A percentile compares a stretch with the other conserved stretches of the same genome.
Conservation (phyloP, 2,797 vertebrate species). For the Rhincodon typus region DNA sequence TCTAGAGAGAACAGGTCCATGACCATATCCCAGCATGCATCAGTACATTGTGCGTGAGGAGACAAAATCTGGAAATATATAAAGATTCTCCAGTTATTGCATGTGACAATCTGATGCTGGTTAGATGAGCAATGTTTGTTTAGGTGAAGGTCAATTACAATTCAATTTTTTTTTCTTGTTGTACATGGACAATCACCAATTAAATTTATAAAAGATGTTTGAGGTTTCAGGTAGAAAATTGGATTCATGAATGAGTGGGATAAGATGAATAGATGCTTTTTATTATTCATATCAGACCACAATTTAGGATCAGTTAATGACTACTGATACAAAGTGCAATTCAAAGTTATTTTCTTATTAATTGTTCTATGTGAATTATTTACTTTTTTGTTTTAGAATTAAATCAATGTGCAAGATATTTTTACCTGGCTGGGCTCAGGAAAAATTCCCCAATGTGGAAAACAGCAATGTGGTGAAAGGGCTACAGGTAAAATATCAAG, state of each 20-base stretch:
- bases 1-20: neutral
- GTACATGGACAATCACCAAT: neutral
- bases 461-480: slow-evolving; percentile 71
- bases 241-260: neutral
- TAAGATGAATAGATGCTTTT: neutral
- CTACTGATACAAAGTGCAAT: neutral
- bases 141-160: neutral
- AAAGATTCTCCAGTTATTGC: neutral
- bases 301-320: neutral
- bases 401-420: slow-evolving; percentile 57
- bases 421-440: slow-evolving; percentile 66
- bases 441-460: slow-evolving; percentile 66
- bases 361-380: neutral
- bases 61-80: neutral
- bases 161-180: neutral
- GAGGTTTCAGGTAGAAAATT: neutral
- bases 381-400: slow-evolving; percentile 55
- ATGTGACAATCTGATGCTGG: neutral
- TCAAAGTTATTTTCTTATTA: neutral
- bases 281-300: neutral
- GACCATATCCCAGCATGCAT: neutral
- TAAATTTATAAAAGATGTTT: neutral
- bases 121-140: neutral
- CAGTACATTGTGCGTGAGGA: too few relatives aligned
- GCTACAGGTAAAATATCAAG: slow-evolving; percentile 66